Evolutionary conservation across 2,113 vertebrate species (phyloP).

Genomic region (Ammodytes marinus): DNA sequence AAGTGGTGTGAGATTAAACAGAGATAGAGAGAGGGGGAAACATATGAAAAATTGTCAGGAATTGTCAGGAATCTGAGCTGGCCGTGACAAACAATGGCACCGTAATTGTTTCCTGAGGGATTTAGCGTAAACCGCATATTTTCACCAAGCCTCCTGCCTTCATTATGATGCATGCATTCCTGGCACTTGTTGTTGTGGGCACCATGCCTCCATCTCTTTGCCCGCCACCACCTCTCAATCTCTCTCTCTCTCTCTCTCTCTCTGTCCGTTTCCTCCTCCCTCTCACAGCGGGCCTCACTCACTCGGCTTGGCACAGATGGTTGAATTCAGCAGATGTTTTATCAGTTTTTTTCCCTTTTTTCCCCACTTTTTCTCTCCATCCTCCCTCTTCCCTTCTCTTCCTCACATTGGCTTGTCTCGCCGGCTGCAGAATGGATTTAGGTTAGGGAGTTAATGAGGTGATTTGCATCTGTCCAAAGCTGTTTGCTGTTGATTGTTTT

Average conservation of each 20-base stretch:
- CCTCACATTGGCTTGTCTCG: conserved; percentile 28
- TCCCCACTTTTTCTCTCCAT: neutral
- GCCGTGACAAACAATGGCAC: conserved; percentile 57
- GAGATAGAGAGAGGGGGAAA: neutral
- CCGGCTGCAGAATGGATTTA: conserved; percentile 72
- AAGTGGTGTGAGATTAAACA: conserved; percentile 24
- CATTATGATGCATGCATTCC: conserved; percentile 66
- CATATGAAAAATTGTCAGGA: neutral
- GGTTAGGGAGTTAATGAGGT: conserved; percentile 80
- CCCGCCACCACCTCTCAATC: conserved; percentile 62
- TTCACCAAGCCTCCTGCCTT: conserved; percentile 48
- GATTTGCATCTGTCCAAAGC: conserved; percentile 84
- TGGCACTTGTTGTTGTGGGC: conserved; percentile 77
- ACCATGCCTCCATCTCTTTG: conserved; percentile 61
- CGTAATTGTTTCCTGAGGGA: conserved; percentile 83
- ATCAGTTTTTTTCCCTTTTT: conserved; percentile 35
- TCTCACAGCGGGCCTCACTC: conserved; percentile 58
- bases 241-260: conserved; percentile 33
- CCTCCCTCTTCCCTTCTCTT: conserved; percentile 27
- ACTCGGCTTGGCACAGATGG: conserved; percentile 81
- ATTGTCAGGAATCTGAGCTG: conserved; percentile 36
- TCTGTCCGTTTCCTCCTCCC: conserved; percentile 27
- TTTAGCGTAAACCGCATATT: conserved; percentile 61
- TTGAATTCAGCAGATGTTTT: conserved; percentile 82
- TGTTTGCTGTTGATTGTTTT: conserved; percentile 80